These are phyloP conservation scores for Falco novaeseelandiae DNA, from an alignment of 2,797 vertebrate genomes.

Conservation along the genomic window DNA sequence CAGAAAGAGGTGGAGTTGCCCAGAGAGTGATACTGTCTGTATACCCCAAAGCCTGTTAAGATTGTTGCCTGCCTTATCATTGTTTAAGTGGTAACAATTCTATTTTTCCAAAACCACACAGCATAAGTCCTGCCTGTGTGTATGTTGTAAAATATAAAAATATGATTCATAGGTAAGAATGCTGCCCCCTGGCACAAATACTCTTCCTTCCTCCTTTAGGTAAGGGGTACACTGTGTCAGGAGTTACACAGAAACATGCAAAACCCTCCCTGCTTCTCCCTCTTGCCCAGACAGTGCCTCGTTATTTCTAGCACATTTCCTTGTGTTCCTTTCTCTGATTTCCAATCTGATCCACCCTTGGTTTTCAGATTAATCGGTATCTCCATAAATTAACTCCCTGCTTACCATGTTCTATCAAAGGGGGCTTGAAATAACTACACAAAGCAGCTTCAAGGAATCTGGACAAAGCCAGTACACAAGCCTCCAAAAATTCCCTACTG, in stretches of 20 bases:
- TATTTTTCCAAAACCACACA: neutral
- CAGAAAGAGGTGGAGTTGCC: neutral
- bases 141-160: neutral
- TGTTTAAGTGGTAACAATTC: neutral
- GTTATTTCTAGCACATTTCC: neutral
- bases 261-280: neutral
- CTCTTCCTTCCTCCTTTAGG: neutral
- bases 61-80: neutral
- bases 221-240: fast-evolving
- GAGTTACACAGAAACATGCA: neutral
- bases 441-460: neutral
- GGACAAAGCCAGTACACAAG: neutral
- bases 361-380: neutral
- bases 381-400: neutral
- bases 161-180: neutral
- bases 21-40: neutral
- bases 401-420: neutral
- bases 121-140: neutral
- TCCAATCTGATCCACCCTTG: neutral
- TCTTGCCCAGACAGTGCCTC: neutral
- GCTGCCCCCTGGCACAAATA: neutral
- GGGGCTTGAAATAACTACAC: neutral
- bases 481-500: neutral
- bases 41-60: neutral
- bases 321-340: neutral